Evolutionary conservation across 2,797 vertebrate species (phyloP).

Genomic region (Lithobates sylvaticus): DNA sequence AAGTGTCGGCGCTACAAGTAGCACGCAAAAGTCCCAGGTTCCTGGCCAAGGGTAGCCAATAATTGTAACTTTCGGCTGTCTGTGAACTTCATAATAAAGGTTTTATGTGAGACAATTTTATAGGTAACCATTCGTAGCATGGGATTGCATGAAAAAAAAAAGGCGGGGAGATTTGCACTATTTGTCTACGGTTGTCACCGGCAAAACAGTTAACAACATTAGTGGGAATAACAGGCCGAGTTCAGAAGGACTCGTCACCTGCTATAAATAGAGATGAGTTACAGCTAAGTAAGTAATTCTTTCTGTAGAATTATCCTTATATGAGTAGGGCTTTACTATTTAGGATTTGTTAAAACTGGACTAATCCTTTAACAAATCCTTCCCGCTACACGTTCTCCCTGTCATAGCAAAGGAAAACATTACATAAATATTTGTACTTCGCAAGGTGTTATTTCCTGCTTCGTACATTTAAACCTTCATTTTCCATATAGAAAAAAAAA

Average conservation of each 20-base stretch:
- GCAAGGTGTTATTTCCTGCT: conserved; percentile 3
- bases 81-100: not conserved
- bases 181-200: not conserved
- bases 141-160: not conserved
- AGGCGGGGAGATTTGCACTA: not conserved
- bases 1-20: no score
- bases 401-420: conserved; percentile 1
- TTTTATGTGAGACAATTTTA: not conserved
- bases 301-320: conserved; percentile 10
- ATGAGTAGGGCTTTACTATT: conserved; percentile 3
- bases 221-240: conserved; percentile 5
- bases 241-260: conserved; percentile 1
- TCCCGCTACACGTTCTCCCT: not conserved
- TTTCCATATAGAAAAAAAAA: not conserved
- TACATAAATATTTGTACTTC: not conserved
- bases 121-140: not conserved
- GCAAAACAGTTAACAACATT: conserved; percentile 9
- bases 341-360: conserved; percentile 15
- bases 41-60: not conserved
- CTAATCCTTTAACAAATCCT: conserved; percentile 15
- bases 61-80: no score
- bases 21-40: no score
- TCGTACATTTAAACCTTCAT: not conserved
- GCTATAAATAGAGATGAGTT: conserved; percentile 12
- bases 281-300: conserved; percentile 3